These are phyloP conservation scores for Etheostoma perlongum DNA, from an alignment of 2,797 vertebrate species.

Conservation along the genomic window DNA sequence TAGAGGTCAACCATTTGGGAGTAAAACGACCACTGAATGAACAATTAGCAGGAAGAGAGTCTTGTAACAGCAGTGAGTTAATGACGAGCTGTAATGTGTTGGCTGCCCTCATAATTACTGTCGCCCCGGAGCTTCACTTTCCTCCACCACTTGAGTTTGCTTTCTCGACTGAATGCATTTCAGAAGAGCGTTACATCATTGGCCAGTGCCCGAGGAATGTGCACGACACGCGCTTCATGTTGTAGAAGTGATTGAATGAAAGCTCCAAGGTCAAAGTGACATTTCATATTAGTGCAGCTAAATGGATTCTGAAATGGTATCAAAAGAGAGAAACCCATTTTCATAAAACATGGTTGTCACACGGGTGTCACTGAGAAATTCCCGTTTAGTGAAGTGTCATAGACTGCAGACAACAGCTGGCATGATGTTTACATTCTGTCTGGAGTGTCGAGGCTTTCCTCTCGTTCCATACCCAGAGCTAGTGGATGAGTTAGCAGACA, in stretches of 20 bases:
- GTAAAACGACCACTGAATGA: conserved; percentile 20
- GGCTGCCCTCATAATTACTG: conserved; percentile 77
- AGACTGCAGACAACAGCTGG: conserved; percentile 34
- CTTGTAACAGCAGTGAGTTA: conserved; percentile 56
- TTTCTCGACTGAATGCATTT: conserved; percentile 68
- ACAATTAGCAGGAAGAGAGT: conserved; percentile 30
- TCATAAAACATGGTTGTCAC: conserved; percentile 11
- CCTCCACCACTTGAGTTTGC: conserved; percentile 60
- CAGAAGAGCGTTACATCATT: conserved; percentile 63
- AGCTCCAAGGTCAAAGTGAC: background rate
- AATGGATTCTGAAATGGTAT: conserved; percentile 8
- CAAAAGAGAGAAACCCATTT: background rate
- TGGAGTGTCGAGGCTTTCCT: conserved; percentile 51
- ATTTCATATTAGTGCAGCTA: background rate
- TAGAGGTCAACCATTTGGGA: conserved; percentile 4
- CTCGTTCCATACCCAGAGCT: conserved; percentile 30
- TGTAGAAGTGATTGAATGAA: conserved; percentile 18
- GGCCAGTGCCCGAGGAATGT: conserved; percentile 39
- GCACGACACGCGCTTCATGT: conserved; percentile 3
- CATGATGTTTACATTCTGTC: conserved; percentile 66
- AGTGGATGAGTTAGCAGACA: conserved; percentile 28
- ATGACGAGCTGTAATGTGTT: conserved; percentile 64
- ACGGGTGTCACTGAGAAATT: conserved; percentile 25
- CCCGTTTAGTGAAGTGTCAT: conserved; percentile 26
- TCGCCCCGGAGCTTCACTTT: conserved; percentile 58